Evolutionary conservation across 1,140 invertebrate genomes (phyloP).

Genomic region (Mercenaria mercenaria): DNA sequence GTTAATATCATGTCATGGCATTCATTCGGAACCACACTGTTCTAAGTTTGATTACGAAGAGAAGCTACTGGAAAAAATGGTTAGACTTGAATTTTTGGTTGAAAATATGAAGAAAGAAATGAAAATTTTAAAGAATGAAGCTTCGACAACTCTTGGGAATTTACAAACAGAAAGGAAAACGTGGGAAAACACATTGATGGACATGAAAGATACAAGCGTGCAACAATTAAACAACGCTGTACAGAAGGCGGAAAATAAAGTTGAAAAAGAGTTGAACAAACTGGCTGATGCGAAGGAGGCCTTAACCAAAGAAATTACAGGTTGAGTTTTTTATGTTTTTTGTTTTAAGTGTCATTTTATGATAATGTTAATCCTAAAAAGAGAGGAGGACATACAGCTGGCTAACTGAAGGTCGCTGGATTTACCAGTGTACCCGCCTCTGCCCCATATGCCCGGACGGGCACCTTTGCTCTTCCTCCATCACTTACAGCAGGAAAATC

Average conservation of each 20-base stretch:
- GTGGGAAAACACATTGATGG: not conserved
- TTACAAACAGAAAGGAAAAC: not conserved
- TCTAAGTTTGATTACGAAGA: too few relatives aligned
- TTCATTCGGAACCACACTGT: not conserved
- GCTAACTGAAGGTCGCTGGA: too few relatives aligned
- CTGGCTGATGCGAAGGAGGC: not conserved
- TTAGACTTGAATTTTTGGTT: not conserved
- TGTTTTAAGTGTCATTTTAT: too few relatives aligned
- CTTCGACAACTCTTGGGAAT: not conserved
- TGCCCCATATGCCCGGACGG: too few relatives aligned
- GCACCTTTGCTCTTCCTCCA: too few relatives aligned
- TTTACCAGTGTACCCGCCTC: too few relatives aligned
- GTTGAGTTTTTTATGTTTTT: too few relatives aligned
- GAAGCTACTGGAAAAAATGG: constrained; percentile 1
- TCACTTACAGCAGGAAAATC: too few relatives aligned
- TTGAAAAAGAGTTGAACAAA: not conserved
- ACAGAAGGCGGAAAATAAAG: not conserved
- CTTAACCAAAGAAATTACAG: not conserved
- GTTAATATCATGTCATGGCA: too few relatives aligned
- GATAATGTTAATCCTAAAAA: too few relatives aligned
- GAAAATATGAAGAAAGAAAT: not conserved
- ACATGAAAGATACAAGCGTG: not conserved
- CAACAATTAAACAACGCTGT: not conserved
- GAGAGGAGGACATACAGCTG: too few relatives aligned
- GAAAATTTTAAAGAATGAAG: not conserved